Base-by-base conservation (phyloP, 2,797 vertebrate species). In the Gorsachius magnificus region DNA sequence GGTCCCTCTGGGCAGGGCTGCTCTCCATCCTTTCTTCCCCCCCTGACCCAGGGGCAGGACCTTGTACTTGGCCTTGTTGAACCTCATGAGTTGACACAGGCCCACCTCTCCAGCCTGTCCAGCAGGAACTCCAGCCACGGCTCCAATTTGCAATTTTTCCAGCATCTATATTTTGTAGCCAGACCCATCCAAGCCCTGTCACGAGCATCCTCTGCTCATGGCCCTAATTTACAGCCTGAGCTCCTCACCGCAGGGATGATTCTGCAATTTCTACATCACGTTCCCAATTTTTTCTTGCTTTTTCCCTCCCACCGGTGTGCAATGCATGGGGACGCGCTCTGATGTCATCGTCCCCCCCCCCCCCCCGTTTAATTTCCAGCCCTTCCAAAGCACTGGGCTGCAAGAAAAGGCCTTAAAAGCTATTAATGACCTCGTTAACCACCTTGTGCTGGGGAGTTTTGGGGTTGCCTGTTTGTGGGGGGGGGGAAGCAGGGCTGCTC, bases 251-350 rank as follows among this genome's bases (percentile, higher is more conserved):
- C 65, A 4, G 63, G 61, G 63, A 31, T 19, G 26, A 58, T 9
- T 43, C 48, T 0, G 1, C 3, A 1, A 21, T n/a, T 21, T 33
- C 35, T 5, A 16, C 20, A 7, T 9, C 6, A 0, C 36, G 5
- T 48, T 58, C 79, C 78, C 57, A 31, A 10, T 1, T 6, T 48
- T 31, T 45, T 29, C 38, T 16, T 24, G 25, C 10, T 45, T 72
- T 29, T 28, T 38, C 46, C 29, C 22, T 69, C 33, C 46, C 3
- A 0, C 9, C 10, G 3, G 11, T 0, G 0, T 3, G 16, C 14
- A 6, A 9, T 2, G 10, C 8, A 1, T 0, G 5, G 24, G n/a
- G 28, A 38, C 4, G 1, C 1, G 0, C 15, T 53, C 35, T 3
- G 1, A 13, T 11, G 41, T 16, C 10, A 11, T 38, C 11, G 36